Evolutionary conservation across 2,888 invertebrate species (phyloP).

Genomic region (Phytoseiulus persimilis): DNA sequence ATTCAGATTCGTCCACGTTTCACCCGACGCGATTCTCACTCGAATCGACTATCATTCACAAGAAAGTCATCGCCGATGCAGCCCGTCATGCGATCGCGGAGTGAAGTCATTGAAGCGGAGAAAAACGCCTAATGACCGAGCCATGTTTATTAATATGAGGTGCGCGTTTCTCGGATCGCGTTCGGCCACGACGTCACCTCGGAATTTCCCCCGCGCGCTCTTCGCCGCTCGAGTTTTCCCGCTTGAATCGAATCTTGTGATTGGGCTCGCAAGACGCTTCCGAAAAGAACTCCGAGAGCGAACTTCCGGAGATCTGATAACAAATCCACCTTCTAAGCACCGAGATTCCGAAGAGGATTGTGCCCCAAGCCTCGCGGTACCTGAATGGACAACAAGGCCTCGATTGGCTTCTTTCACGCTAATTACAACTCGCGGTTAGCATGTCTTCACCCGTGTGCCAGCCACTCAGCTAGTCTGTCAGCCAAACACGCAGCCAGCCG

Average conservation of each 20-base stretch:
- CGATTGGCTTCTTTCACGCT: background rate
- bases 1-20: background rate
- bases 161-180: background rate
- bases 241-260: too few relatives aligned
- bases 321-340: too few relatives aligned
- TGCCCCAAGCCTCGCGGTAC: too few relatives aligned
- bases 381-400: too few relatives aligned
- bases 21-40: background rate
- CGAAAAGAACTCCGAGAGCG: too few relatives aligned
- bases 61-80: background rate
- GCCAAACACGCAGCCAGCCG: background rate
- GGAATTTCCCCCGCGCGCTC: too few relatives aligned
- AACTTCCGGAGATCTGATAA: too few relatives aligned
- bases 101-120: background rate
- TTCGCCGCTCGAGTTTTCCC: too few relatives aligned
- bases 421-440: background rate
- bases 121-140: background rate
- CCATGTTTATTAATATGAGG: background rate
- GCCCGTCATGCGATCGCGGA: background rate
- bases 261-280: too few relatives aligned
- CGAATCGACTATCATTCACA: background rate
- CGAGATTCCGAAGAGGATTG: too few relatives aligned
- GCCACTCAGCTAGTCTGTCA: background rate
- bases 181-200: background rate
- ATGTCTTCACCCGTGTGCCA: background rate